phyloP scores from a whole-genome alignment of 2,797 vertebrate species.

The Tragopan temminckii region DNA sequence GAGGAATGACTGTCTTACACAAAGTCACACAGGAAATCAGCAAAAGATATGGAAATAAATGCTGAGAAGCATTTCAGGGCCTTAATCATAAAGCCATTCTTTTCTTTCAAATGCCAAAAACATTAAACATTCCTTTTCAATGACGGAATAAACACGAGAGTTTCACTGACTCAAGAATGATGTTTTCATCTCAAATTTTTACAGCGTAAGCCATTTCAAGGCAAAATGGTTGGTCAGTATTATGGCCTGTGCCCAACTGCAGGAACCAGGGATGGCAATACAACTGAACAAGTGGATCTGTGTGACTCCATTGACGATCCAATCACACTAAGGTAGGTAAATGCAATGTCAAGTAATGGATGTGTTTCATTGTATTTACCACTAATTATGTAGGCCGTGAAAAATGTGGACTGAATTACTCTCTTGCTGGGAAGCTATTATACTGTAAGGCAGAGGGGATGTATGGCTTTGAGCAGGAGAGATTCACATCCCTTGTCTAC shows the following conservation, averaged over 20 bases:
- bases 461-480: not conserved
- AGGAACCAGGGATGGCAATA: not conserved
- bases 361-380: not conserved
- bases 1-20: slow-evolving; percentile 35
- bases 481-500: not conserved
- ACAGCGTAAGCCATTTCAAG: not conserved
- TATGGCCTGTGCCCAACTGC: rapidly evolving
- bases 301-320: not conserved
- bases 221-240: not conserved
- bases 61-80: slow-evolving; percentile 38
- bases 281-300: not conserved
- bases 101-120: slow-evolving; percentile 50
- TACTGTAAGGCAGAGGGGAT: not conserved
- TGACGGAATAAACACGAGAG: not conserved
- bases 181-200: not conserved
- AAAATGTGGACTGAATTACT: not conserved
- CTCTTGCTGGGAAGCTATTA: not conserved
- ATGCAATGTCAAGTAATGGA: not conserved
- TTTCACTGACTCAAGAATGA: not conserved
- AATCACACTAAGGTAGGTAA: not conserved
- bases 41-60: slow-evolving; percentile 56
- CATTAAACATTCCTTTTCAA: slow-evolving; percentile 22
- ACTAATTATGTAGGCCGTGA: not conserved
- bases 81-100: slow-evolving; percentile 55
- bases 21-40: slow-evolving; percentile 18